Percentiles rank a stretch among this genome's conserved stretches.
Conservation (phyloP, 2,888 invertebrate species). For the Exocentrus adspersus region DNA sequence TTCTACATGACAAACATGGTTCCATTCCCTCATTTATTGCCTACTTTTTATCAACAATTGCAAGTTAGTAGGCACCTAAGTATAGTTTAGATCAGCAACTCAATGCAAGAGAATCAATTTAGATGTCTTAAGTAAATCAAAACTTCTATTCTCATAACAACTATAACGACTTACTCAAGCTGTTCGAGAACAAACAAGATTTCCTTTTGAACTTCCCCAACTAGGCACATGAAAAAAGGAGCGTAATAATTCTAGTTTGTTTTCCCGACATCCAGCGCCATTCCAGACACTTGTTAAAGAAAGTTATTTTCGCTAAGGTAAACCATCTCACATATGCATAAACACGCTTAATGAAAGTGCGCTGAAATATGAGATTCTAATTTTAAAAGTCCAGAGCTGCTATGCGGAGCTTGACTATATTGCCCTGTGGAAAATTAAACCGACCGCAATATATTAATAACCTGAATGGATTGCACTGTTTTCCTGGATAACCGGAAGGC, state of each 20-base stretch:
- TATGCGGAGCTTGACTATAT: not conserved
- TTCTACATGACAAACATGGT: no score
- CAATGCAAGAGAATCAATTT: not conserved
- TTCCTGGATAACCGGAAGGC: conserved; percentile 6
- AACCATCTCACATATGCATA: conserved; percentile 21
- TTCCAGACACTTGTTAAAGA: conserved; percentile 22
- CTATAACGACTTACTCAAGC: not conserved
- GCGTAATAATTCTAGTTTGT: conserved; percentile 6
- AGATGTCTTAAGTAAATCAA: not conserved
- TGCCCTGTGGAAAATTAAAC: conserved; percentile 11
- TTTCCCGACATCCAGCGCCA: conserved; percentile 10
- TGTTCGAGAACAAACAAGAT: not conserved
- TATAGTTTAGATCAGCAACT: not conserved
- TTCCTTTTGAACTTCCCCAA: conserved; percentile 4
- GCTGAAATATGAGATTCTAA: conserved; percentile 28
- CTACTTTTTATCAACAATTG: not conserved
- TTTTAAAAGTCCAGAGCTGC: conserved; percentile 10
- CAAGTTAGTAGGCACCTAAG: not conserved
- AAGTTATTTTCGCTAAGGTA: conserved; percentile 25
- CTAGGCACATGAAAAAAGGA: not conserved
- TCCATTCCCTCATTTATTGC: no score
- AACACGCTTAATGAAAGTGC: conserved; percentile 31
- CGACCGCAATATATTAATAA: conserved; percentile 9
- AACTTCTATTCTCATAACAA: not conserved
- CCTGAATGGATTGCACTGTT: not conserved